Percentiles rank a stretch among this genome's conserved stretches.
Conservation (phyloP, 2,888 invertebrate species). For the Ischnura elegans region DNA sequence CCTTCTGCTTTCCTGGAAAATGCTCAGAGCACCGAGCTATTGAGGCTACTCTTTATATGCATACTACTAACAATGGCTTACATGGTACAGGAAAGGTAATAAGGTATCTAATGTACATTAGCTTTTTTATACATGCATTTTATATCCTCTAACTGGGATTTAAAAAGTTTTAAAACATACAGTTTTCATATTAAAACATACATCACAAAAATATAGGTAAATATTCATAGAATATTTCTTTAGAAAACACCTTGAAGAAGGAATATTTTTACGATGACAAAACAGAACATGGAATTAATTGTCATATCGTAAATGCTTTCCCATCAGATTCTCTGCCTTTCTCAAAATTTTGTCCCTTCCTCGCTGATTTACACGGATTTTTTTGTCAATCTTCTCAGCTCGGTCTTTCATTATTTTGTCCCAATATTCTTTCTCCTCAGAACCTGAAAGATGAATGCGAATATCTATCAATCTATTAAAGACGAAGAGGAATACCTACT, state of each 20-base stretch:
- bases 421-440: constrained; percentile 90
- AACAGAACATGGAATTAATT: neutral
- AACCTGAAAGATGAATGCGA: constrained; percentile 79
- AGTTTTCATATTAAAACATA: neutral
- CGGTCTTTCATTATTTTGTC: constrained; percentile 85
- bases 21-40: no score
- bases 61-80: no score
- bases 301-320: constrained; percentile 51
- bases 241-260: neutral
- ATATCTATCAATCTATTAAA: no score
- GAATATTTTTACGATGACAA: neutral
- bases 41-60: no score
- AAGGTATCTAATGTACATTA: no score
- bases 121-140: no score
- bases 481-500: no score
- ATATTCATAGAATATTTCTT: constrained; percentile 31
- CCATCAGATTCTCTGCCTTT: constrained; percentile 81
- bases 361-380: constrained; percentile 79
- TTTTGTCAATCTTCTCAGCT: constrained; percentile 79
- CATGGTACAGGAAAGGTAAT: no score
- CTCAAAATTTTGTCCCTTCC: constrained; percentile 82
- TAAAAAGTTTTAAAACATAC: neutral
- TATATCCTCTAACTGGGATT: no score
- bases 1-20: no score
- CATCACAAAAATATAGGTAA: neutral